Base-by-base conservation (phyloP, 2,797 vertebrate genomes). In the Sphenopsis melanotis region DNA sequence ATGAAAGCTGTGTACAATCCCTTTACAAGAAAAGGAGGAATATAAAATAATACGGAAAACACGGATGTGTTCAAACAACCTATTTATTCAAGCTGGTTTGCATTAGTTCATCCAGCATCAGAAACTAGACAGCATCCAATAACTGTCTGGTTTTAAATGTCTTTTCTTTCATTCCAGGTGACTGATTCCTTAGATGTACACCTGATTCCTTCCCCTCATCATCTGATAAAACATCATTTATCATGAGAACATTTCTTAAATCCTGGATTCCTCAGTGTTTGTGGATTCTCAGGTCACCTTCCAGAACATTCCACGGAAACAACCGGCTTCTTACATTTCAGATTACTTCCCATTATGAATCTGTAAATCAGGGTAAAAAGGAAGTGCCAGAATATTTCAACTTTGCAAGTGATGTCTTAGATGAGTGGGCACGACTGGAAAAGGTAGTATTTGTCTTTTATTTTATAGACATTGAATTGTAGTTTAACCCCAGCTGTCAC, bases 361-460 rank as follows among this genome's bases (percentile, higher is more conserved):
- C 96, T 60, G 72, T 98, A 80, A 97, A 87, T 39, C 93, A 56
- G 24, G 68, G 69, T 15, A 97, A 94, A 53, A 96, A n/a, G 34
- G 93, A 96, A 3, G 80, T 98, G 44, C 98, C 98, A 2, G 91
- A 98, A 53, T 95, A 97, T 87, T 98, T 99, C 95, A 98, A 98
- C 91, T 98, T 99, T 91, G 98, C 98, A 66, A 97, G 95, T 24
- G 98, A 98, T 44, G 93, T 98, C 65, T 93, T 99, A 61, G 98
- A 98, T 29, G 44, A 94, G 27, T 98, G 98, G 98, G 84, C 95
- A 11, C 91, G 63, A 13, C 95, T 97, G 87, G 98, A 98, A 87
- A 98, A 98, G 98, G 98, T 98, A 89, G 14, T 29, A 36, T 81
- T 92, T 86, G 66, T 72, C 60, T 78, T 69, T 34, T 57, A 13